A percentile compares a stretch with the other conserved stretches of the same genome.
These are phyloP conservation scores for Pangasius krempfi DNA, from an alignment of 2,797 vertebrate species.

Conservation along the genomic window DNA sequence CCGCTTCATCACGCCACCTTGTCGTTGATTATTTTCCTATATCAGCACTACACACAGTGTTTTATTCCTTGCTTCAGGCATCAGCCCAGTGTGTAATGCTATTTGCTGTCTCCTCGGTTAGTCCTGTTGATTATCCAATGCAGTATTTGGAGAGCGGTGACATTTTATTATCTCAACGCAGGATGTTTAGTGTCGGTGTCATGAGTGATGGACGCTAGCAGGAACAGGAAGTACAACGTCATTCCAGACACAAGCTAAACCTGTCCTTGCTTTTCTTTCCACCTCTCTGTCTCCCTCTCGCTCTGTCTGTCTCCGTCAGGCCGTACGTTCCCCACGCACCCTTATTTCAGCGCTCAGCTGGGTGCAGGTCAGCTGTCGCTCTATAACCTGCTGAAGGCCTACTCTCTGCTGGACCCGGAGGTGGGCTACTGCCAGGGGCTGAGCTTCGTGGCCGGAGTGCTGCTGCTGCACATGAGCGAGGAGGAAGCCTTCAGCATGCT, in stretches of 20 bases:
- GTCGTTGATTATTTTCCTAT: no score
- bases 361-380: constrained; percentile 94
- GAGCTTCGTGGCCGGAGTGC: constrained; percentile 93
- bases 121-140: no score
- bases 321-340: constrained; percentile 96
- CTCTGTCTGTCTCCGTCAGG: constrained; percentile 69
- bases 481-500: constrained; percentile 95
- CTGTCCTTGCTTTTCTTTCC: not conserved
- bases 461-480: constrained; percentile 94
- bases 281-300: not conserved
- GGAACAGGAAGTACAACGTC: not conserved
- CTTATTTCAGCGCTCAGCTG: constrained; percentile 94
- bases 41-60: no score
- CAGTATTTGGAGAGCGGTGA: no score
- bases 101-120: no score
- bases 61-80: no score
- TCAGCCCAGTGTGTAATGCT: no score
- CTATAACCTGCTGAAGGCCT: constrained; percentile 96
- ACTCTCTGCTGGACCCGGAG: constrained; percentile 95
- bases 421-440: constrained; percentile 98
- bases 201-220: not conserved
- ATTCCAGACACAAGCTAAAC: not conserved
- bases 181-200: not conserved
- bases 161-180: no score
- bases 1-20: no score